Evolutionary conservation across 2,797 vertebrate genomes (phyloP), one percentile per base, ranked within the genome.

Genomic region (Bradypodion pumilum): DNA sequence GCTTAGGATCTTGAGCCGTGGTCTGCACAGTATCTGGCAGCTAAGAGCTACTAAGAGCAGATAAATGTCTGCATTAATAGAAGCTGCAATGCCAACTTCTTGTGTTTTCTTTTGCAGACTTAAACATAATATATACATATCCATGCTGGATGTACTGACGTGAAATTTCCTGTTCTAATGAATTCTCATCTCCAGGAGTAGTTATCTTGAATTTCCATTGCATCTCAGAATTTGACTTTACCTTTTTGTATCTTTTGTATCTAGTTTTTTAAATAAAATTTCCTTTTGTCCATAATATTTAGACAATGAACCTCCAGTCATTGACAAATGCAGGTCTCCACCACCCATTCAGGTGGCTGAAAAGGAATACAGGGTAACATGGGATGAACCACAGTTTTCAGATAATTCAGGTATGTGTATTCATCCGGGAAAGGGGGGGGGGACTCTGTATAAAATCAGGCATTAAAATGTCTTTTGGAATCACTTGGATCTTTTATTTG

Each of bases 321-420:
- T 99, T 95, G 98, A 99, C 94, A 95, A 96, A 93, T 99, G 98
- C 95, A 95, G 98, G 91, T 99, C 98, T 25, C 98, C 98, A 7
- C 97, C 97, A 81, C 93, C 97, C 0, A 12, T 98, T 76, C 96
- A 97, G 91, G 96, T 96, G 81, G 90, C 95, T 75, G 97, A 96
- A 86, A 92, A 91, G 5, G 94, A 96, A 81, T 95, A 96, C 25
- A 91, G 94, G 7, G 97, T 91, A 0, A 93, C 86, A 19, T 99
- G 98, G 98, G 98, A 99, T 75, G 97, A 98, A 88, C 98, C 98
- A 59, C 97, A 98, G 93, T 99, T 99, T 97, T 99, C 98, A 80
- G 98, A 99, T 95, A 99, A 99, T 93, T 99, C 98, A 92, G 98
- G 98, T 99, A 94, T 93, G 92, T 42, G 1, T 23, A 0, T n/a